Evolutionary conservation across 2,888 invertebrate genomes (phyloP), one percentile per base, ranked within the genome.

Genomic region (Zootermopsis nevadensis): DNA sequence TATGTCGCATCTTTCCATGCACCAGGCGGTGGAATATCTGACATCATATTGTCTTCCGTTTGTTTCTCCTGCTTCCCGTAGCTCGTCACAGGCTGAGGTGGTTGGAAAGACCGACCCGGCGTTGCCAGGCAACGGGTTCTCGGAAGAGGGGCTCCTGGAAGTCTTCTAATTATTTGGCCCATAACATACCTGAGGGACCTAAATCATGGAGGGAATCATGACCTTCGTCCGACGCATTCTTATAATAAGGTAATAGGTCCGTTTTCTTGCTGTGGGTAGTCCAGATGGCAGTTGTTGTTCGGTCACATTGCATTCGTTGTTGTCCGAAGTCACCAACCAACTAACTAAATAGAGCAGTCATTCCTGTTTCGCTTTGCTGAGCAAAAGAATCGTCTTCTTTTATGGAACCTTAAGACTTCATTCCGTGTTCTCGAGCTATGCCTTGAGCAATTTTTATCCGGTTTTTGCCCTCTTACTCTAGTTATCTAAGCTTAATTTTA

Each of bases 61-160:
- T 60, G 27, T 60, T 60, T 27, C 12, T 48, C 48, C 19, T 48
- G 48, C 48, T 48, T 15, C 60, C 27, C 27, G n/a, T 10, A 6
- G 10, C 60, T 60, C 60, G 60, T 60, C 15, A n/a, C 60, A n/a
- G 55, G 6, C n/a, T 1, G 24, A 2, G 22, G 55, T 55, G 55
- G 55, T 2, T 55, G 55, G 55, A 55, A 55, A 22, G 55, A 55
- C 12, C 19, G 55, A n/a, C 2, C 55, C 55, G 60, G 27, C 12
- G 60, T 60, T 60, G 60, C 60, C 27, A 27, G 60, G 60, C 60
- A 60, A 60, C 60, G 60, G 60, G 60, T n/a, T 60, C 2, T 60
- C 3, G 60, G 60, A 7, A 8, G 60, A 60, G 60, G 19, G 60
- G 27, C 60, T 60, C n/a, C 60, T 7, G n/a, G 6, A 27, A n/a